Evolutionary conservation across 92 coral and sea anemone genomes (phyloP).

Genomic region (Chrysogorgia sp.): DNA sequence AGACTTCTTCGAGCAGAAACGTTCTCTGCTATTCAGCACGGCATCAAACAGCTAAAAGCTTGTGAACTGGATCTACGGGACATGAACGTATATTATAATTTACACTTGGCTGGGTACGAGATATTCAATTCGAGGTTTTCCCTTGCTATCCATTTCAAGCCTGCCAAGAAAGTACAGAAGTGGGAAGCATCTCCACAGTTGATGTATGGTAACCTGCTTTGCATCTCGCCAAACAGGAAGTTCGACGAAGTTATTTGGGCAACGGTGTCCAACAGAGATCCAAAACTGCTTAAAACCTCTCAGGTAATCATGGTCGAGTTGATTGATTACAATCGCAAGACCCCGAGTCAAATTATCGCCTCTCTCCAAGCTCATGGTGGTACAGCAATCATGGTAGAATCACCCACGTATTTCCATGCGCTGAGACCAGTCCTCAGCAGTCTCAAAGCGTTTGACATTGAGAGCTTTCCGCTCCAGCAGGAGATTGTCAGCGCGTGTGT

Average conservation of each 20-base stretch:
- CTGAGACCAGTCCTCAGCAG: constrained; percentile 29
- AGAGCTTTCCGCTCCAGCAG: constrained; percentile 30
- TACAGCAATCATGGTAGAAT: constrained; percentile 43
- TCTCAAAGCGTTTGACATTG: constrained; percentile 36
- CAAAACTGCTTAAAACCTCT: constrained; percentile 10
- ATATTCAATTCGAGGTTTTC: no score
- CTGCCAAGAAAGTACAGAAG: constrained; percentile 29
- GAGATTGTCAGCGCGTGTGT: constrained; percentile 7
- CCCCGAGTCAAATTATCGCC: constrained; percentile 10
- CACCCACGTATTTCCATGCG: constrained; percentile 46
- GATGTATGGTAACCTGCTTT: constrained; percentile 45
- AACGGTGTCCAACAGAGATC: constrained; percentile 39
- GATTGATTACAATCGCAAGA: constrained; percentile 24
- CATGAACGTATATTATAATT: constrained; percentile 48
- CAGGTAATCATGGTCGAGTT: constrained; percentile 38
- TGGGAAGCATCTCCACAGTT: constrained; percentile 51
- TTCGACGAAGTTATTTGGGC: constrained; percentile 52
- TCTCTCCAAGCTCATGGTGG: constrained; percentile 45
- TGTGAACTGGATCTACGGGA: constrained; percentile 38
- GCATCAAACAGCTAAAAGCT: constrained; percentile 39
- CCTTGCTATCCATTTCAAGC: no score
- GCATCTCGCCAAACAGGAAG: constrained; percentile 33
- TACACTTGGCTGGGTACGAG: no score
- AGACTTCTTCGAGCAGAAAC: constrained; percentile 50
- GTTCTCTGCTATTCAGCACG: constrained; percentile 39